Evolutionary conservation across 2,888 invertebrate species (phyloP).

Genomic region (Celastrina argiolus): DNA sequence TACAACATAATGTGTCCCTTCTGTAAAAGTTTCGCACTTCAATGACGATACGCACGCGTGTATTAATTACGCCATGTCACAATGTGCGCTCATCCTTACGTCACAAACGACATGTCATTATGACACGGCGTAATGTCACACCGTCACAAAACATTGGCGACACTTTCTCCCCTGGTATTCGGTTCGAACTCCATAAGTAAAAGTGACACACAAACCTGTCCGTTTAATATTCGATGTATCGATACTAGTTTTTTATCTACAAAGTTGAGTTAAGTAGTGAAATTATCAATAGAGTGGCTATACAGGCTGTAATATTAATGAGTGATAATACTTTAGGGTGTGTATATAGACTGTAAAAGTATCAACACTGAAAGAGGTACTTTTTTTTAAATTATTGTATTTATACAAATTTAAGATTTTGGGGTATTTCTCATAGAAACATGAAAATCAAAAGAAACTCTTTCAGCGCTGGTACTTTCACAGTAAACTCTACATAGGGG

Average conservation of each 20-base stretch:
- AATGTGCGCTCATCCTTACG: slow-evolving; percentile 20
- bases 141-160: slow-evolving; percentile 38
- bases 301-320: too few relatives aligned
- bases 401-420: too few relatives aligned
- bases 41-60: neutral
- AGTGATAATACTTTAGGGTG: too few relatives aligned
- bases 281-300: neutral
- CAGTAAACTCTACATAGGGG: too few relatives aligned
- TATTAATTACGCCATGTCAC: slow-evolving; percentile 5
- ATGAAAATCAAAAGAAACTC: too few relatives aligned
- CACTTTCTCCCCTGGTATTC: slow-evolving; percentile 43
- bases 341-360: too few relatives aligned
- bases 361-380: too few relatives aligned
- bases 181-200: slow-evolving; percentile 49
- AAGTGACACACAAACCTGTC: slow-evolving; percentile 57
- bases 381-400: too few relatives aligned
- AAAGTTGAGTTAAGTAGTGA: neutral
- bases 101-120: slow-evolving; percentile 29
- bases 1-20: too few relatives aligned
- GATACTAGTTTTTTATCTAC: neutral
- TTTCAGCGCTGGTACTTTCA: too few relatives aligned
- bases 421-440: too few relatives aligned
- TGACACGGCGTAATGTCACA: slow-evolving; percentile 36
- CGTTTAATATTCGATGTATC: slow-evolving; percentile 35
- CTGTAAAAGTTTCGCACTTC: neutral